These are phyloP conservation scores for Pterostichus niger DNA, from an alignment of 2,888 invertebrate species.

Conservation along the genomic window DNA sequence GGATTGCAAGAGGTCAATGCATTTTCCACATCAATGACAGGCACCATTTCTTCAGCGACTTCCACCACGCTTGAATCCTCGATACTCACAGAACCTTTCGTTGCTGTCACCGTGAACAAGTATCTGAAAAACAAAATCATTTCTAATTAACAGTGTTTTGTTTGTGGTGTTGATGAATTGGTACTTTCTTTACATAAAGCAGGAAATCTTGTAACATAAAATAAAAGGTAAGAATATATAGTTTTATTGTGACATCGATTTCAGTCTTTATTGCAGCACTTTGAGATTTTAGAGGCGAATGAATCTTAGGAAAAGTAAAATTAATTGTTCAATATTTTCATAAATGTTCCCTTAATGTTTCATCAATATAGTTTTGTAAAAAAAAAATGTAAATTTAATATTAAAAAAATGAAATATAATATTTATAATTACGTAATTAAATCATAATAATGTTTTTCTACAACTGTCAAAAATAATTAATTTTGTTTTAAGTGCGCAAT, in stretches of 20 bases:
- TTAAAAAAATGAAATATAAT: too few relatives aligned
- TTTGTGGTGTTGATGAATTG: constrained; percentile 12
- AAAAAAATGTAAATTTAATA: too few relatives aligned
- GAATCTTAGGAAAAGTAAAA: too few relatives aligned
- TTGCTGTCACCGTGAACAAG: constrained; percentile 39
- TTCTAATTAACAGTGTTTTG: not conserved
- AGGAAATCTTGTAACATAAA: not conserved
- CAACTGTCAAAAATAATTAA: too few relatives aligned
- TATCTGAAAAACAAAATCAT: constrained; percentile 38
- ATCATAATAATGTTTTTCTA: too few relatives aligned
- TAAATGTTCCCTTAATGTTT: not conserved
- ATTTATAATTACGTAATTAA: too few relatives aligned
- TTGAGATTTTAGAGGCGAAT: not conserved
- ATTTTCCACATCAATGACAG: constrained; percentile 59
- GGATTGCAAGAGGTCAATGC: constrained; percentile 58
- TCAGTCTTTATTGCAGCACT: not conserved
- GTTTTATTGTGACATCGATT: not conserved
- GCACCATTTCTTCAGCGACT: constrained; percentile 47
- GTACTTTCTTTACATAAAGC: not conserved
- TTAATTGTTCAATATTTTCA: too few relatives aligned
- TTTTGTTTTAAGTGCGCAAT: too few relatives aligned
- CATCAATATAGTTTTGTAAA: too few relatives aligned
- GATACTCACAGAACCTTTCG: constrained; percentile 13
- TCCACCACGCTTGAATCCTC: constrained; percentile 24
- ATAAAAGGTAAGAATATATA: too few relatives aligned